These are phyloP conservation scores for Drosophila sordidula DNA, from an alignment of 2,888 invertebrate species.

Conservation along the genomic window DNA sequence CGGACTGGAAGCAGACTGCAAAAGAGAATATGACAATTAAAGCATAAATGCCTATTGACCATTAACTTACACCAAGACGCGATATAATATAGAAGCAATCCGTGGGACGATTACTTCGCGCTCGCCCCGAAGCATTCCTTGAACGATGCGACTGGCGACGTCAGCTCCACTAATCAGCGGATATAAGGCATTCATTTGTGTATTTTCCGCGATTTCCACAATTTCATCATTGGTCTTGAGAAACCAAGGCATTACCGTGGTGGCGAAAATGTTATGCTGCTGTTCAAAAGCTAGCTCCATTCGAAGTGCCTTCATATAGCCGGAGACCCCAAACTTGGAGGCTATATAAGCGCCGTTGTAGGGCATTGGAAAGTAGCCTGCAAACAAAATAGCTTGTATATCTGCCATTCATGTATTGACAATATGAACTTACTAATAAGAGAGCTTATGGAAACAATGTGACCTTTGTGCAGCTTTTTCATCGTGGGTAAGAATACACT, in stretches of 20 bases:
- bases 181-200: conserved; percentile 15
- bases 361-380: conserved; percentile 52
- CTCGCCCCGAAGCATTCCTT: conserved; percentile 67
- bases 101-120: conserved; percentile 67
- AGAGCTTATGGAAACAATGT: conserved; percentile 84
- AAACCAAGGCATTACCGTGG: conserved; percentile 82
- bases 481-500: conserved; percentile 83
- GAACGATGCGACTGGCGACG: conserved; percentile 59
- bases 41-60: background rate
- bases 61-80: conserved; percentile 42
- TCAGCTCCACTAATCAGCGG: conserved; percentile 56
- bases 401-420: background rate
- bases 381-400: background rate
- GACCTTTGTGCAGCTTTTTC: conserved; percentile 80
- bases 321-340: conserved; percentile 83
- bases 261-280: conserved; percentile 62
- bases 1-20: conserved; percentile 39
- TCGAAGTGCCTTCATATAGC: conserved; percentile 78
- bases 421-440: conserved; percentile 60
- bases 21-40: background rate
- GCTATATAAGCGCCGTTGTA: conserved; percentile 75
- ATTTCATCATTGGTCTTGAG: conserved; percentile 72
- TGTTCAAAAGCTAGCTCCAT: conserved; percentile 73
- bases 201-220: conserved; percentile 1
- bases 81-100: conserved; percentile 18